Evolutionary conservation across 2,888 invertebrate genomes (phyloP), one percentile per base, ranked within the genome.

Genomic region (Morpho deidamia): DNA sequence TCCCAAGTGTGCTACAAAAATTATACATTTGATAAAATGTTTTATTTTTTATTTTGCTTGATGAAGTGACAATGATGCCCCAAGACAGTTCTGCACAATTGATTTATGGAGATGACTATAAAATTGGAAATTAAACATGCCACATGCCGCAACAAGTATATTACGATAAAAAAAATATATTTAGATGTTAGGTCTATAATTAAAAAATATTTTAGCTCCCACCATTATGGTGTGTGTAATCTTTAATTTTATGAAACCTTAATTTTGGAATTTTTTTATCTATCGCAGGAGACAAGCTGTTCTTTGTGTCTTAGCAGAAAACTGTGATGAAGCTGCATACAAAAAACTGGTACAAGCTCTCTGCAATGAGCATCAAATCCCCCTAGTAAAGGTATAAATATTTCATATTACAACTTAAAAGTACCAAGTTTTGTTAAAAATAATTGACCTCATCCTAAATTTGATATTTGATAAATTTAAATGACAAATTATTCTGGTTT

Each of bases 321-420:
- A 99, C 89, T 99, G 99, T 79, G 99, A 99, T 74, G 99, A 99
- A 88, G 97, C 97, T 50, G 95, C 95, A 87, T 99, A 99, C 92
- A 97, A 98, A 80, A 99, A 98, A 81, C 91, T 99, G 49, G 97
- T 99, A 32, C 97, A 98, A 78, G 99, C 99, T 40, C 92, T 99
- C 55, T 99, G 99, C 91, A 96, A 97, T 63, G 99, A 99, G 89
- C 99, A 99, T 89, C 95, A 96, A 81, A 99, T 99, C 79, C 97
- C 99, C 58, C 92, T 99, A 61, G 95, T 99, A 66, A 97, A 96
- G 91, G 90, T 90, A 74, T 71, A 38, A 4, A 9, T 12, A 35
- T 35, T 8, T 12, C 10, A 11, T 37, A 11, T 14, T 12, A 12
- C 7, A 37, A 45, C 23, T 23, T 23, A 23, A 23, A 2, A 23